Conservation (phyloP, 2,888 invertebrate genomes). For the Poecilus cupreus region DNA sequence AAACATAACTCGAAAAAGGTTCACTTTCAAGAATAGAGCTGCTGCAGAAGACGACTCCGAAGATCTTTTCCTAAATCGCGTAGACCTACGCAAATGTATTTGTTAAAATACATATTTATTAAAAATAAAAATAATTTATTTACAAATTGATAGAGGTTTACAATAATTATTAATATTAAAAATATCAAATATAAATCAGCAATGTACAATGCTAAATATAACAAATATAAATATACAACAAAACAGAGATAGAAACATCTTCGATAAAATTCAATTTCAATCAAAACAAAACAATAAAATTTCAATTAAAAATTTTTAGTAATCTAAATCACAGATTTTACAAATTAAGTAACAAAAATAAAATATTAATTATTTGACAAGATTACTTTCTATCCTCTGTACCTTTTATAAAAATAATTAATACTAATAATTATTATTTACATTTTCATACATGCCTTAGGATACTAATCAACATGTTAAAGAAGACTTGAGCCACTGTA, state of each 20-base stretch:
- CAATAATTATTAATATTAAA: constrained; percentile 19
- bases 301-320: neutral
- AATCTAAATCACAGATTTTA: constrained; percentile 44
- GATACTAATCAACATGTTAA: constrained; percentile 77
- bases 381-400: constrained; percentile 24
- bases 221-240: constrained; percentile 46
- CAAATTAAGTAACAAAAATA: constrained; percentile 21
- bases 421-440: constrained; percentile 1
- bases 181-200: constrained; percentile 15
- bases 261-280: neutral
- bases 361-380: constrained; percentile 1
- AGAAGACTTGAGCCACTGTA: constrained; percentile 85
- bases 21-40: too few species aligned
- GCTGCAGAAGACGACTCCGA: too few species aligned
- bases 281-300: constrained; percentile 32
- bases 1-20: too few species aligned
- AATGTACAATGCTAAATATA: constrained; percentile 42
- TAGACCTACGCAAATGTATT: too few species aligned
- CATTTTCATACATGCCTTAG: constrained; percentile 13
- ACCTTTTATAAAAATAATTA: constrained; percentile 8
- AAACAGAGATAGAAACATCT: neutral
- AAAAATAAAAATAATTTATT: constrained; percentile 39
- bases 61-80: too few species aligned
- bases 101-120: neutral
- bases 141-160: constrained; percentile 24